phyloP scores from a whole-genome alignment of 2,888 invertebrate genomes.

The Cotesia congregata region DNA sequence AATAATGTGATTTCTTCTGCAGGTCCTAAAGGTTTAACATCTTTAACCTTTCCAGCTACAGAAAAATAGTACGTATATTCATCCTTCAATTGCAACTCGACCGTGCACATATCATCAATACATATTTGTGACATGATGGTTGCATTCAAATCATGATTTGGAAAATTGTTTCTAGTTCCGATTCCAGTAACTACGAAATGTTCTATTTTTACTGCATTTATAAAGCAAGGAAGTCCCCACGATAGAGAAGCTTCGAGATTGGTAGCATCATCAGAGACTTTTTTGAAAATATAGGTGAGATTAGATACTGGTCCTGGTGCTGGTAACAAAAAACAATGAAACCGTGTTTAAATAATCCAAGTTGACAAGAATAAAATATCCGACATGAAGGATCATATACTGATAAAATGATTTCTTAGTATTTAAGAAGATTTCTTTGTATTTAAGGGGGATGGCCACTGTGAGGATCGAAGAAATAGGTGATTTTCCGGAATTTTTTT shows the following conservation, averaged over 20 bases:
- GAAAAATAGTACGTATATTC: constrained; percentile 59
- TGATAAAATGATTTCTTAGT: too few species aligned
- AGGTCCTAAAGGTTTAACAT: constrained; percentile 49
- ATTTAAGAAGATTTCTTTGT: too few species aligned
- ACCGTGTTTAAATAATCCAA: not conserved
- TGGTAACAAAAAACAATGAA: constrained; percentile 39
- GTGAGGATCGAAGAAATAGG: too few species aligned
- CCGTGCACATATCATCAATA: constrained; percentile 49
- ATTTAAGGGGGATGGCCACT: too few species aligned
- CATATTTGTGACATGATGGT: constrained; percentile 37
- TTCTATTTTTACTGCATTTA: constrained; percentile 56
- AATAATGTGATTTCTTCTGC: constrained; percentile 37
- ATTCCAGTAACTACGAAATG: constrained; percentile 53
- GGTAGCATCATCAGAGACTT: constrained; percentile 49
- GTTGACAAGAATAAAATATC: not conserved
- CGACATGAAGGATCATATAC: too few species aligned
- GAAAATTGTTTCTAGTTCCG: constrained; percentile 53
- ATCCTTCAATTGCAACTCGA: constrained; percentile 54
- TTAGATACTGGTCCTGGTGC: constrained; percentile 57
- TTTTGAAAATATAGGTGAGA: constrained; percentile 46
- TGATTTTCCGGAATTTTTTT: too few species aligned
- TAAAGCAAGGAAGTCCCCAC: constrained; percentile 61
- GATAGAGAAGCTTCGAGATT: constrained; percentile 55
- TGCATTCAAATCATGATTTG: constrained; percentile 42
- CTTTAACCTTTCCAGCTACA: constrained; percentile 54